Evolutionary conservation across 1,140 invertebrate species (phyloP).

Genomic region (Nylanderia fulva): DNA sequence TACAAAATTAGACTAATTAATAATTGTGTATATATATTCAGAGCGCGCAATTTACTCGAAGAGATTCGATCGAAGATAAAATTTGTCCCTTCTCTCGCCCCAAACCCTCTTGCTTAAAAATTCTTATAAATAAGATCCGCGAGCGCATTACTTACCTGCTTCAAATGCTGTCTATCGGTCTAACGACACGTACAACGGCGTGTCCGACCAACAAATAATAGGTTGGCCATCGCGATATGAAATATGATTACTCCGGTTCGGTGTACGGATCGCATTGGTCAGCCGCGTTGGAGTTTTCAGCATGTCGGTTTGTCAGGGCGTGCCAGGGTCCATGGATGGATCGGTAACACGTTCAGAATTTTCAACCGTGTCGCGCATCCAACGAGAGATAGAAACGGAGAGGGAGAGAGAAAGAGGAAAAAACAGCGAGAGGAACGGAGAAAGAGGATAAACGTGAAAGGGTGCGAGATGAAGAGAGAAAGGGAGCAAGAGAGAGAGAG

Average conservation of each 20-base stretch:
- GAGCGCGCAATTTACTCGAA: neutral
- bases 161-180: conserved; percentile 45
- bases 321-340: conserved; percentile 66
- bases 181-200: conserved; percentile 31
- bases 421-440: conserved; percentile 60
- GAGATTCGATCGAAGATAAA: conserved; percentile 8
- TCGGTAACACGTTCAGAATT: conserved; percentile 79
- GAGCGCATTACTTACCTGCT: conserved; percentile 15
- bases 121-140: conserved; percentile 1
- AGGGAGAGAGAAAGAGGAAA: conserved; percentile 10
- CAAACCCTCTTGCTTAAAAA: neutral
- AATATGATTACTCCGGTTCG: conserved; percentile 77
- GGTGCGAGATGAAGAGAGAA: conserved; percentile 41
- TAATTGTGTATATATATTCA: neutral
- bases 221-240: conserved; percentile 70
- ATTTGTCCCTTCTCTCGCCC: neutral
- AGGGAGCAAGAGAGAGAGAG: conserved; percentile 62
- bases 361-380: conserved; percentile 78
- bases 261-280: conserved; percentile 74
- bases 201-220: conserved; percentile 66
- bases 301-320: conserved; percentile 70
- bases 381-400: conserved; percentile 33
- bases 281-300: conserved; percentile 72
- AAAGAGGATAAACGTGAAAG: conserved; percentile 65
- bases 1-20: neutral